These are phyloP conservation scores for Apamea monoglypha DNA, from an alignment of 2,888 invertebrate species.

Conservation along the genomic window DNA sequence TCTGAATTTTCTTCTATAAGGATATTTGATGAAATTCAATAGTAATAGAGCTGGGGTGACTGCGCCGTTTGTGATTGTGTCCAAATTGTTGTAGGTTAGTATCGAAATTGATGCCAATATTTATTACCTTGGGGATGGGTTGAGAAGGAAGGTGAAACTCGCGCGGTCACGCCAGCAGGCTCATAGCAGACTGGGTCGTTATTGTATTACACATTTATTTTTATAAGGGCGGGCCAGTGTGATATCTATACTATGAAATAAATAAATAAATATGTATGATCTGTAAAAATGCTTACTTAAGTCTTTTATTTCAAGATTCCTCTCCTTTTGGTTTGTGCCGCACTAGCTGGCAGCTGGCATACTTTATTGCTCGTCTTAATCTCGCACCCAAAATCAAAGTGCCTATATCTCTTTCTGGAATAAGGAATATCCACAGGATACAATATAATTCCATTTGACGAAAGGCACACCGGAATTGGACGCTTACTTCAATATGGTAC, in stretches of 20 bases:
- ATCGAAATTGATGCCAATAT: constrained; percentile 84
- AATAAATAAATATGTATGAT: constrained; percentile 91
- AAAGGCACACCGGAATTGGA: neutral
- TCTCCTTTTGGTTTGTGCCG: neutral
- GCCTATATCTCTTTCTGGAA: neutral
- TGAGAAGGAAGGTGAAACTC: constrained; percentile 64
- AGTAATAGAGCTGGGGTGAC: constrained; percentile 80
- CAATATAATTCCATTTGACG: neutral
- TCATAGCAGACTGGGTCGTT: constrained; percentile 84
- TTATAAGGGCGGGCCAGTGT: constrained; percentile 91
- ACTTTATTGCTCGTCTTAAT: neutral
- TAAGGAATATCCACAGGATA: neutral
- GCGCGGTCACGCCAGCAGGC: constrained; percentile 83
- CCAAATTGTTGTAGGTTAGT: constrained; percentile 87
- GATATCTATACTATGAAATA: constrained; percentile 90
- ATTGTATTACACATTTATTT: constrained; percentile 90
- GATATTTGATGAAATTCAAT: constrained; percentile 83
- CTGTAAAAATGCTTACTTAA: constrained; percentile 87
- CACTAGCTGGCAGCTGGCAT: neutral
- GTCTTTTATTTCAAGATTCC: constrained; percentile 75
- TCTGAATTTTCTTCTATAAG: constrained; percentile 86
- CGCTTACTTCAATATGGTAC: neutral
- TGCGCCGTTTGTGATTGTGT: constrained; percentile 82
- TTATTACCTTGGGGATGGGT: constrained; percentile 74
- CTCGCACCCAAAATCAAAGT: too few species aligned